Evolutionary conservation across 2,888 invertebrate genomes (phyloP).

Genomic region (Apodemia hepburni): DNA sequence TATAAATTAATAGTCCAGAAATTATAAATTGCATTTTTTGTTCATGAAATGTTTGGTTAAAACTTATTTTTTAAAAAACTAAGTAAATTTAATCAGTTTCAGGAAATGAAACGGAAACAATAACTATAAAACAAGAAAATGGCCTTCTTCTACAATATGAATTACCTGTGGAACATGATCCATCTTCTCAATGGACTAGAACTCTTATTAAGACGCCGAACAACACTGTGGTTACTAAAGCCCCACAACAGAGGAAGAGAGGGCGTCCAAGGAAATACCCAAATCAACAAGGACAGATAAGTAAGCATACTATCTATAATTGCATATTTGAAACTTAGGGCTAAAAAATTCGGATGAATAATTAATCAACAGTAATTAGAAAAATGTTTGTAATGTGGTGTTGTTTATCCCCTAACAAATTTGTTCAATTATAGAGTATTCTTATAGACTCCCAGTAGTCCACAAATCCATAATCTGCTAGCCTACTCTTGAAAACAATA

Average conservation of each 20-base stretch:
- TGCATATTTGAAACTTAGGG: too few species aligned
- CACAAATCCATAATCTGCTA: too few species aligned
- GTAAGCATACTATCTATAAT: slow-evolving; percentile 38
- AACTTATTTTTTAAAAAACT: background rate
- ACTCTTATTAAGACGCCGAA: slow-evolving; percentile 49
- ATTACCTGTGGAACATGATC: slow-evolving; percentile 70
- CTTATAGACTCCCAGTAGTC: too few species aligned
- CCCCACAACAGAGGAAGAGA: slow-evolving; percentile 60
- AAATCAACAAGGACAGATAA: slow-evolving; percentile 69
- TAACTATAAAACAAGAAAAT: slow-evolving; percentile 77
- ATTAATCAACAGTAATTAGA: too few species aligned
- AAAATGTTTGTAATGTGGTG: too few species aligned
- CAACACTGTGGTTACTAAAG: slow-evolving; percentile 60
- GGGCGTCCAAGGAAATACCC: slow-evolving; percentile 74
- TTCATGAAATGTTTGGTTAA: too few species aligned
- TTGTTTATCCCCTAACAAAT: too few species aligned
- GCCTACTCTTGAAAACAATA: too few species aligned
- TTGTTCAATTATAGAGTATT: too few species aligned
- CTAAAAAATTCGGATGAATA: too few species aligned
- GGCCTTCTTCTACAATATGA: slow-evolving; percentile 71
- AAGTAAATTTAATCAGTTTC: slow-evolving; percentile 23
- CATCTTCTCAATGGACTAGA: slow-evolving; percentile 59
- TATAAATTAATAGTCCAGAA: too few species aligned
- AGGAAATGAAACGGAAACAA: slow-evolving; percentile 64
- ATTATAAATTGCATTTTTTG: too few species aligned